phyloP scores from a whole-genome alignment of 2,113 vertebrate genomes.

The Etheostoma cragini region DNA sequence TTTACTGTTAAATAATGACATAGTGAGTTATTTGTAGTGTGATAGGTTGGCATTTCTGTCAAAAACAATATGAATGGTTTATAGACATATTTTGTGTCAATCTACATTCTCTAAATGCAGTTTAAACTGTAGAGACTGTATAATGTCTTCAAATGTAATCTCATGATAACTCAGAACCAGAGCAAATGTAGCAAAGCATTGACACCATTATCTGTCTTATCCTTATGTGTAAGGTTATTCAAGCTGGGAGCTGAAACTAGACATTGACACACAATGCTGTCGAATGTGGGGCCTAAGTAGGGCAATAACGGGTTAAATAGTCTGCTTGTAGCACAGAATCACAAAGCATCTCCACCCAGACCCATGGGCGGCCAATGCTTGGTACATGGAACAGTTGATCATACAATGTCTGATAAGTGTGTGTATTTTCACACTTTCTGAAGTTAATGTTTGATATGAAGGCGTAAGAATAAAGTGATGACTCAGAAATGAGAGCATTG shows the following conservation, averaged over 20 bases:
- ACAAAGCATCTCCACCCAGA: background rate
- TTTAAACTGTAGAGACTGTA: no score
- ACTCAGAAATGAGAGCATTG: background rate
- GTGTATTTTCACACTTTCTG: background rate
- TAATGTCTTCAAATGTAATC: background rate
- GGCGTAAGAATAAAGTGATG: background rate
- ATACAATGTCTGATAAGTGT: background rate
- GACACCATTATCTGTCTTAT: background rate
- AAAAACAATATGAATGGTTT: conserved; percentile 11
- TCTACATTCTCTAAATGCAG: background rate
- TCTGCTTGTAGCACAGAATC: background rate
- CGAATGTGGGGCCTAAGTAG: no score
- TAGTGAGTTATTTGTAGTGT: background rate
- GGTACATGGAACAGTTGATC: background rate
- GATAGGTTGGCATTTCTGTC: background rate
- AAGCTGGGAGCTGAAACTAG: background rate
- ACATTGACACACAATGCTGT: background rate
- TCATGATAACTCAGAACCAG: background rate
- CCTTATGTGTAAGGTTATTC: background rate
- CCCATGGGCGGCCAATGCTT: background rate
- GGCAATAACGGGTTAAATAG: background rate
- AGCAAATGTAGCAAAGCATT: background rate
- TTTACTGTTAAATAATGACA: background rate
- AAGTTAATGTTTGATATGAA: background rate
- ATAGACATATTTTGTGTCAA: background rate